Evolutionary conservation across 2,888 invertebrate species (phyloP).

Genomic region (Heliothis peltigera): DNA sequence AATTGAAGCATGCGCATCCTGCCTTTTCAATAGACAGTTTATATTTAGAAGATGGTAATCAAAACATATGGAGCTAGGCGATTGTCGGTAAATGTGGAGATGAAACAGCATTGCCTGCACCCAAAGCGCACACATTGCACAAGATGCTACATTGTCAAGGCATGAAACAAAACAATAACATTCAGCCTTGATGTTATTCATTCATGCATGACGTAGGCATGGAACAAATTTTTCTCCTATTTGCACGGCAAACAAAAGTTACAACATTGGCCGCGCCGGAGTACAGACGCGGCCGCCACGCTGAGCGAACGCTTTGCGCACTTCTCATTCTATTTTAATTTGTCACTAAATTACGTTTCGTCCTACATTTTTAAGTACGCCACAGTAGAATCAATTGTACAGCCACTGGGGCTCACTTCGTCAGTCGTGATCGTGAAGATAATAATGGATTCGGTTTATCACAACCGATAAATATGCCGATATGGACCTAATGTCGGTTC

Average conservation of each 20-base stretch:
- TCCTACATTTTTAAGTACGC: slow-evolving; percentile 68
- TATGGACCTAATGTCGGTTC: slow-evolving; percentile 73
- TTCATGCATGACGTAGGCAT: slow-evolving; percentile 84
- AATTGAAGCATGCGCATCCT: slow-evolving; percentile 29
- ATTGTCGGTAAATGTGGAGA: not conserved
- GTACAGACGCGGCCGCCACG: slow-evolving; percentile 77
- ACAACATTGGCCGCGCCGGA: slow-evolving; percentile 72
- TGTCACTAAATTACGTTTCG: slow-evolving; percentile 62
- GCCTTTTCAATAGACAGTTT: slow-evolving; percentile 11
- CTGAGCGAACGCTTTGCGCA: slow-evolving; percentile 70
- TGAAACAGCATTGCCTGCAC: slow-evolving; percentile 48
- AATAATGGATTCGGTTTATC: slow-evolving; percentile 78
- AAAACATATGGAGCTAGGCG: not conserved
- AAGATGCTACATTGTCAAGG: slow-evolving; percentile 70
- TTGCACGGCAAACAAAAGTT: slow-evolving; percentile 82
- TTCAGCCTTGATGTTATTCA: slow-evolving; percentile 82
- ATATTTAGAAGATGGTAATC: slow-evolving; percentile 31
- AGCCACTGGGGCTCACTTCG: slow-evolving; percentile 44
- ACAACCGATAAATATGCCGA: slow-evolving; percentile 76
- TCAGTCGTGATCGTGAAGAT: slow-evolving; percentile 64
- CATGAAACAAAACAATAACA: slow-evolving; percentile 77
- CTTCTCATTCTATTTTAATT: slow-evolving; percentile 73
- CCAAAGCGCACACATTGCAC: slow-evolving; percentile 52
- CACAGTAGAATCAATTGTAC: slow-evolving; percentile 64
- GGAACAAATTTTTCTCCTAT: slow-evolving; percentile 85